Evolutionary conservation across 2,797 vertebrate species (phyloP).

Genomic region (Cichlasoma orientale): DNA sequence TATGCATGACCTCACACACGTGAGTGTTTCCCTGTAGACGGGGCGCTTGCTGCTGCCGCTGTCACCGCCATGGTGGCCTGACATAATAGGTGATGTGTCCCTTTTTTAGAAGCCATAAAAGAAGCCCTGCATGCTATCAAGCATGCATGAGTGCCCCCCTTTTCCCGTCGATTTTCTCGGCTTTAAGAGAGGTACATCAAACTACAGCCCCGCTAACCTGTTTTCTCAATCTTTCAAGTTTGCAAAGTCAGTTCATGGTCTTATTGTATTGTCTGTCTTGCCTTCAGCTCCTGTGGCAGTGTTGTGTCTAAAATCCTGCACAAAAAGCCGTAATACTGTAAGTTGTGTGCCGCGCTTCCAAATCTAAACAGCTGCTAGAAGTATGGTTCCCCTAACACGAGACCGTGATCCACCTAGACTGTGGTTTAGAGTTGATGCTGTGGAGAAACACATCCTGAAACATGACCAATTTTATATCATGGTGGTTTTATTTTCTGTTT

Average conservation of each 20-base stretch:
- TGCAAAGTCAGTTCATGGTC: conserved; percentile 14
- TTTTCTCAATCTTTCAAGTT: conserved; percentile 43
- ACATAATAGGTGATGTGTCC: conserved; percentile 47
- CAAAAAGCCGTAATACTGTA: background rate
- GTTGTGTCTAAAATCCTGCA: background rate
- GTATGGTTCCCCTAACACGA: background rate
- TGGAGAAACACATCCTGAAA: background rate
- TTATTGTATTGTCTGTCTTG: background rate
- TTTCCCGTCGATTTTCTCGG: conserved; percentile 11
- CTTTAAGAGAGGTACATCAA: conserved; percentile 39
- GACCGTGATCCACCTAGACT: background rate
- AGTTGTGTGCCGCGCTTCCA: background rate
- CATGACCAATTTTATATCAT: background rate
- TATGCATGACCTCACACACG: conserved; percentile 11
- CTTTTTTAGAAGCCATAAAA: conserved; percentile 71
- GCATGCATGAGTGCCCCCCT: conserved; percentile 59
- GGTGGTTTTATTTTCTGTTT: background rate
- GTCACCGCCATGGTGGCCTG: conserved; percentile 34
- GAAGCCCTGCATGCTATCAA: conserved; percentile 45
- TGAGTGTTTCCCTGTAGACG: conserved; percentile 6
- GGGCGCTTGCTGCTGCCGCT: conserved; percentile 45
- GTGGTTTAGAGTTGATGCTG: background rate
- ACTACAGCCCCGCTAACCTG: conserved; percentile 38
- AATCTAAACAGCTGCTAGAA: background rate
- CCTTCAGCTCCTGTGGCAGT: background rate